Percentiles rank a stretch among this genome's conserved stretches.
phyloP scores from a whole-genome alignment of 2,797 vertebrate species.

The Enteromius anoplus region DNA sequence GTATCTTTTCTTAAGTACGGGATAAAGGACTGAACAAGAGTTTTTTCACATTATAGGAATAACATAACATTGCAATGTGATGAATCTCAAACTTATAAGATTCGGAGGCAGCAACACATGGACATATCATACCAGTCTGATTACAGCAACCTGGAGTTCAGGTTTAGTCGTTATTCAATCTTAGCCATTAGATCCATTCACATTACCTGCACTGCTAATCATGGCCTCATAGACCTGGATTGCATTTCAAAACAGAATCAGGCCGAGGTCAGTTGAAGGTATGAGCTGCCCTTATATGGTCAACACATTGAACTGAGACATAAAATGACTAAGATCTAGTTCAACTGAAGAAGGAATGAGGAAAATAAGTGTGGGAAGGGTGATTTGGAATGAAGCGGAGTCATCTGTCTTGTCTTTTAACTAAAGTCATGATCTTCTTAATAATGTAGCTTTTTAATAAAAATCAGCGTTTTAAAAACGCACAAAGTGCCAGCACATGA shows the following conservation, averaged over 20 bases:
- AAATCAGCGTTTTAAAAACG: constrained; percentile 47
- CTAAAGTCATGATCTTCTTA: constrained; percentile 35
- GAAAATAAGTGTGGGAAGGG: constrained; percentile 52
- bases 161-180: not conserved
- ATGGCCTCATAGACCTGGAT: constrained; percentile 54
- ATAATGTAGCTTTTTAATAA: constrained; percentile 41
- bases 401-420: constrained; percentile 58
- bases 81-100: not conserved
- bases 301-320: constrained; percentile 25
- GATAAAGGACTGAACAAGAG: too few relatives aligned
- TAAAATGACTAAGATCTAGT: constrained; percentile 36
- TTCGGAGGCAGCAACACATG: not conserved
- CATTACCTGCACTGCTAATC: constrained; percentile 55
- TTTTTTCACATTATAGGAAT: not conserved
- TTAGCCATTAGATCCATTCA: constrained; percentile 35
- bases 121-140: constrained; percentile 40
- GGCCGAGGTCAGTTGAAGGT: constrained; percentile 56
- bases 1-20: too few relatives aligned
- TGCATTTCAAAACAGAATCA: constrained; percentile 67
- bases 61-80: not conserved
- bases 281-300: constrained; percentile 54
- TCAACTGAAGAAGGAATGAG: constrained; percentile 51
- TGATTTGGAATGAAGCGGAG: constrained; percentile 54
- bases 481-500: constrained; percentile 41
- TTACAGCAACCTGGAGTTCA: constrained; percentile 43